Percentiles rank a stretch among this genome's conserved stretches.
Evolutionary conservation across 2,888 invertebrate species (phyloP).

Genomic region (Pseudococcus longispinus): DNA sequence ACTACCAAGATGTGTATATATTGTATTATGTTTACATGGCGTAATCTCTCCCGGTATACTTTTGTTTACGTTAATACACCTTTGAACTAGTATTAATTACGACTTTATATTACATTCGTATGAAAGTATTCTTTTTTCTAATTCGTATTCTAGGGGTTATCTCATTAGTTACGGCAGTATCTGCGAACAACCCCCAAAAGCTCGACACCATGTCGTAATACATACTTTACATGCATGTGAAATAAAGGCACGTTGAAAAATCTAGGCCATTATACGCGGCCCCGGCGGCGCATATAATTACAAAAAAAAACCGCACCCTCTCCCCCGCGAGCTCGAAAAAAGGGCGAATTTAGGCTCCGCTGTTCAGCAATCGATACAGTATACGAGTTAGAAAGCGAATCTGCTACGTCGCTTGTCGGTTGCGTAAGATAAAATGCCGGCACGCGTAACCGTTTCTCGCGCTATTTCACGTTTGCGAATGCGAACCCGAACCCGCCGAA

Average conservation of each 20-base stretch:
- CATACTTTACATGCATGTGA: background rate
- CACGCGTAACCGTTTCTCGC: constrained; percentile 35
- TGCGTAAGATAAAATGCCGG: constrained; percentile 19
- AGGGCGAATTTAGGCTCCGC: constrained; percentile 16
- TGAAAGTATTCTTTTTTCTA: background rate
- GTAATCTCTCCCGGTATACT: too few species aligned
- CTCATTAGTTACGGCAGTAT: too few species aligned
- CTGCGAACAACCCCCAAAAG: background rate
- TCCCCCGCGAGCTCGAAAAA: background rate
- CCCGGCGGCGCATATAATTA: constrained; percentile 24
- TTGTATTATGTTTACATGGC: too few species aligned
- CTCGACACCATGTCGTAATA: background rate
- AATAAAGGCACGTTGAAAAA: background rate
- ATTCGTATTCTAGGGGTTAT: too few species aligned
- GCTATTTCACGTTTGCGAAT: constrained; percentile 4
- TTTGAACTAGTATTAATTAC: too few species aligned
- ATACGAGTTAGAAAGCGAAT: constrained; percentile 11
- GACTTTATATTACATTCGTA: too few species aligned
- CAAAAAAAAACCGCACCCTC: background rate
- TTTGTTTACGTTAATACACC: too few species aligned
- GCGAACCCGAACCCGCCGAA: background rate
- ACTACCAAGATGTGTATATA: background rate
- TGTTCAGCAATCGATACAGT: constrained; percentile 15
- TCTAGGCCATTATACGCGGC: constrained; percentile 7
- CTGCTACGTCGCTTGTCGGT: constrained; percentile 20